Evolutionary conservation across 2,113 vertebrate genomes (phyloP), one percentile per base, ranked within the genome.

Genomic region (Serilophus lunatus): DNA sequence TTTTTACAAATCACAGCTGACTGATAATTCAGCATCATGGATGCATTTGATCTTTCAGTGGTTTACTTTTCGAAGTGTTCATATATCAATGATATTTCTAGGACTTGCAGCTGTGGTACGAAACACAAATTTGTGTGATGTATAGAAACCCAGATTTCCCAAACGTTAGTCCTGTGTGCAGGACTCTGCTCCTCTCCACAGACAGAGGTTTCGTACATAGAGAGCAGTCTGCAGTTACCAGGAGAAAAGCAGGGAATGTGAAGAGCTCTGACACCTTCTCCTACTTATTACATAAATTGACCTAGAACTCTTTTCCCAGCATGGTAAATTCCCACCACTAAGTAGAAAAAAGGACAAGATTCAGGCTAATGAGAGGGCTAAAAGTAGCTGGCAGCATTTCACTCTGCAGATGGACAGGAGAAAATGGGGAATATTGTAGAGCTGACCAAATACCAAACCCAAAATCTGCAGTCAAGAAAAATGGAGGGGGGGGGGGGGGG

Each of bases 401-500:
- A 10, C 33, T 70, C 40, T 50, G 68, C 35, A 54, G 69, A 23
- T 36, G n/a, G 47, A 25, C 44, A 59, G 49, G 25, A 76, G 45
- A 56, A 77, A 84, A 57, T 8, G 13, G 19, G 38, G 18, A 75
- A 64, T 56, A 49, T 68, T 69, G 49, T 49, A 28, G 49, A 76
- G 18, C n/a, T 4, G 2, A 79, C 18, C 40, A 68, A 60, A 72
- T 20, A 61, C 25, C 19, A 31, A 59, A 5, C 13, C 15, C 4
- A 4, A 81, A 80, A 56, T 3, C 23, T 1, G 1, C 54, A 45
- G 28, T 29, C 20, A 54, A n/a, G 49, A 47, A 84, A 85, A 88
- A 66, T 31, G 20, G 0, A 4, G 10, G 33, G 13, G 45, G 14
- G 6, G 44, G 1, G 0, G 29, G 10, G 16, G 16, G 4, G 0